These are phyloP conservation scores for Sminthurinus aureus DNA, from an alignment of 2,888 invertebrate species.

Conservation along the genomic window DNA sequence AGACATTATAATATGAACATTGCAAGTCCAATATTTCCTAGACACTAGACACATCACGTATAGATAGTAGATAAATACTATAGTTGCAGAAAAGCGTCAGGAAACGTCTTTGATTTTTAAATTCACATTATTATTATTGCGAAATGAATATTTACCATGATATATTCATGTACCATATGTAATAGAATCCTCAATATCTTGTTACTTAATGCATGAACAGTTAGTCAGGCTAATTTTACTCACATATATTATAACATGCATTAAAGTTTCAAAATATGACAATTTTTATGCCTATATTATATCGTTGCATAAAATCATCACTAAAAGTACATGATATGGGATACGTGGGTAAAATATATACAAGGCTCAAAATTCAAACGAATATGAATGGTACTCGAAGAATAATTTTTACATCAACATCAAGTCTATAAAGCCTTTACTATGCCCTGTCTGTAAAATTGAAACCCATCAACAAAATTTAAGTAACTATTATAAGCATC, in stretches of 20 bases:
- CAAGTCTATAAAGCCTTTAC: too few relatives aligned
- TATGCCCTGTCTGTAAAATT: too few relatives aligned
- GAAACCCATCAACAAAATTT: too few relatives aligned
- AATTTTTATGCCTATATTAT: background rate
- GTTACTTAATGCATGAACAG: background rate
- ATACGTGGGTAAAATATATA: background rate
- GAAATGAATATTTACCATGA: background rate
- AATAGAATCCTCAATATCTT: background rate
- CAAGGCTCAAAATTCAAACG: too few relatives aligned
- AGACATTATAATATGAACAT: too few relatives aligned
- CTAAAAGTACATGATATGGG: background rate
- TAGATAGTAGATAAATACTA: background rate
- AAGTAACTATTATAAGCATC: too few relatives aligned
- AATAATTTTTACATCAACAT: too few relatives aligned
- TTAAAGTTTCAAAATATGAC: background rate
- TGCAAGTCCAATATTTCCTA: background rate
- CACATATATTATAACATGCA: background rate
- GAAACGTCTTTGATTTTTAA: background rate
- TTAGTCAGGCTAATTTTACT: background rate
- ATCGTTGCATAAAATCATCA: background rate
- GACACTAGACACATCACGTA: background rate
- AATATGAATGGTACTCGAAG: too few relatives aligned
- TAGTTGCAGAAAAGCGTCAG: background rate
- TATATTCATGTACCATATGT: background rate
- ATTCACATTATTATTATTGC: background rate